A percentile compares a stretch with the other conserved stretches of the same genome.
Conservation (phyloP, 1,140 invertebrate genomes). For the Phymorhynchus buccinoides region DNA sequence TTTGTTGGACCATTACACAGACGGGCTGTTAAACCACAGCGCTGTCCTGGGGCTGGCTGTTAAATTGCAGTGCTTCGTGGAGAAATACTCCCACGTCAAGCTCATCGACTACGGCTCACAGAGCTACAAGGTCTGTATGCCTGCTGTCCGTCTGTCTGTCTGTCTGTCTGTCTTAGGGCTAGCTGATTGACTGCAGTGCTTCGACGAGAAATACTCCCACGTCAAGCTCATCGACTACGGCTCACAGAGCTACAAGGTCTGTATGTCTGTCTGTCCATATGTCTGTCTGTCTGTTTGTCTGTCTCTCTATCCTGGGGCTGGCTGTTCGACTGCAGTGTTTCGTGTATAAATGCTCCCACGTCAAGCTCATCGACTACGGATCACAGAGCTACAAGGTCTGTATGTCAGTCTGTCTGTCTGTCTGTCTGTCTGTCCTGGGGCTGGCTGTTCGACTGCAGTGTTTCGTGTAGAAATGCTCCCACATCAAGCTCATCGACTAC, state of each 20-base stretch:
- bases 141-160: too few relatives aligned
- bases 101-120: conserved; percentile 38
- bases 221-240: conserved; percentile 43
- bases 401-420: too few relatives aligned
- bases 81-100: conserved; percentile 49
- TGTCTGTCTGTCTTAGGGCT: conserved; percentile 37
- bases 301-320: conserved; percentile 36
- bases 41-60: conserved; percentile 53
- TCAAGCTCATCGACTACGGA: conserved; percentile 41
- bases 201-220: conserved; percentile 50
- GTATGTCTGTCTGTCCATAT: too few relatives aligned
- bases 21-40: conserved; percentile 52
- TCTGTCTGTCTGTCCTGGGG: conserved; percentile 19
- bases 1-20: conserved; percentile 53
- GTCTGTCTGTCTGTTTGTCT: too few relatives aligned
- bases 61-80: conserved; percentile 53
- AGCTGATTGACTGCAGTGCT: conserved; percentile 53
- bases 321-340: conserved; percentile 56
- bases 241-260: conserved; percentile 45
- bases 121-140: conserved; percentile 42
- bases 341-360: conserved; percentile 48
- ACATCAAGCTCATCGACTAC: conserved; percentile 45
- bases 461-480: conserved; percentile 50
- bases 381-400: conserved; percentile 45
- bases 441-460: conserved; percentile 55